These are phyloP conservation scores for Cryptocheilus praepositus DNA, from an alignment of 2,888 invertebrate genomes.

Conservation along the genomic window DNA sequence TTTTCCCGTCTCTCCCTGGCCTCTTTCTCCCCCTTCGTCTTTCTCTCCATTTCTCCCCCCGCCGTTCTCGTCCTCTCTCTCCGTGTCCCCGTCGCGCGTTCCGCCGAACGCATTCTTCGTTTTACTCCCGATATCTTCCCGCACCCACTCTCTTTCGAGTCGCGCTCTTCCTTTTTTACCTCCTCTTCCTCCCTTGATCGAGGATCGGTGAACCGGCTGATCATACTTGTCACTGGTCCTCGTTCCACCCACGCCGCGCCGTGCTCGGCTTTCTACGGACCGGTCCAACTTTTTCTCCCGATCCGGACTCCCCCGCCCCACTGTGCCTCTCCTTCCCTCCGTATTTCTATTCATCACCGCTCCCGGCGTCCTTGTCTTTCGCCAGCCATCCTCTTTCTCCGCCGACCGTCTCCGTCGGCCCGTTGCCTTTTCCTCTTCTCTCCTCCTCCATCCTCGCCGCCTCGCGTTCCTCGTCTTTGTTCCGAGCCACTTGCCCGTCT, in stretches of 20 bases:
- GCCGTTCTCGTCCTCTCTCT: slow-evolving; percentile 6
- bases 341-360: neutral
- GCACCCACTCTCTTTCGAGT: too few relatives aligned
- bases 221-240: slow-evolving; percentile 56
- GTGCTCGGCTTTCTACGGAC: slow-evolving; percentile 46
- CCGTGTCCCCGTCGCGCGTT: slow-evolving; percentile 19
- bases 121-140: neutral
- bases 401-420: neutral
- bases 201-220: slow-evolving; percentile 46
- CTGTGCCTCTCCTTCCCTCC: slow-evolving; percentile 11
- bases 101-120: slow-evolving; percentile 12
- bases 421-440: neutral
- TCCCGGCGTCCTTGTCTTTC: slow-evolving; percentile 1
- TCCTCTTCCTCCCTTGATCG: slow-evolving; percentile 3
- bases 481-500: slow-evolving; percentile 11
- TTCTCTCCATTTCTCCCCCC: slow-evolving; percentile 9
- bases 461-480: slow-evolving; percentile 13
- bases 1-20: slow-evolving; percentile 21
- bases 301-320: slow-evolving; percentile 24
- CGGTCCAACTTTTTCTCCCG: slow-evolving; percentile 53
- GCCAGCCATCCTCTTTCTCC: neutral
- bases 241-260: slow-evolving; percentile 53
- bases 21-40: neutral
- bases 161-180: slow-evolving; percentile 37
- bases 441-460: slow-evolving; percentile 12